A percentile compares a stretch with the other conserved stretches of the same genome.
Evolutionary conservation across 2,888 invertebrate species (phyloP).

Genomic region (Ophion obscuratus): DNA sequence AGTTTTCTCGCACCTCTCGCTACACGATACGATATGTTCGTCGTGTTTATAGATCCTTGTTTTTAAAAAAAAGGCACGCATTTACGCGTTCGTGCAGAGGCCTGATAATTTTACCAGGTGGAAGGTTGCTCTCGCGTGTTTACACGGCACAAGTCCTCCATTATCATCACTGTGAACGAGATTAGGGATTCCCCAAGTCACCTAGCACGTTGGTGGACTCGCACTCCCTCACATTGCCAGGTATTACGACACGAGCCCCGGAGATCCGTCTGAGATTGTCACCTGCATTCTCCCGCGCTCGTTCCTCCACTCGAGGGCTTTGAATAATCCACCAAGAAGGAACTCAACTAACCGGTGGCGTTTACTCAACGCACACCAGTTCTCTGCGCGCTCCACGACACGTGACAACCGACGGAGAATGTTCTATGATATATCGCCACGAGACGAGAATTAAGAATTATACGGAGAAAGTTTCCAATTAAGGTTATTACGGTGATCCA

Average conservation of each 20-base stretch:
- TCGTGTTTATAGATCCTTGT: constrained; percentile 23
- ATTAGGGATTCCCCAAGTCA: constrained; percentile 66
- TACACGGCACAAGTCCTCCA: constrained; percentile 68
- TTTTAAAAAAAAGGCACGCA: constrained; percentile 45
- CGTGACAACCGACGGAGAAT: constrained; percentile 16
- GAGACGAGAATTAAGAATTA: constrained; percentile 50
- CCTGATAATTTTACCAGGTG: constrained; percentile 67
- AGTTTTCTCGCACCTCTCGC: background rate
- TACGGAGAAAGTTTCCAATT: constrained; percentile 63
- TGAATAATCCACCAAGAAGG: constrained; percentile 59
- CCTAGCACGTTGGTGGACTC: constrained; percentile 37
- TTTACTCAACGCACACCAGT: constrained; percentile 12
- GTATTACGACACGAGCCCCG: constrained; percentile 31
- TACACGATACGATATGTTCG: constrained; percentile 25
- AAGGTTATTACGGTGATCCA: constrained; percentile 32
- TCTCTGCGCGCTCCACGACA: background rate
- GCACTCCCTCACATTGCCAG: background rate
- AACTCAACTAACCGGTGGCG: constrained; percentile 49
- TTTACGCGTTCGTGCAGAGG: constrained; percentile 53
- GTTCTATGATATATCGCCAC: constrained; percentile 39
- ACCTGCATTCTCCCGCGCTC: constrained; percentile 54
- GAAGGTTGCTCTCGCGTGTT: constrained; percentile 62
- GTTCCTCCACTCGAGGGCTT: constrained; percentile 26
- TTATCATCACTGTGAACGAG: constrained; percentile 67
- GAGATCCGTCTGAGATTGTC: constrained; percentile 51